Evolutionary conservation across 2,797 vertebrate genomes (phyloP).

Genomic region (Mallotus villosus): DNA sequence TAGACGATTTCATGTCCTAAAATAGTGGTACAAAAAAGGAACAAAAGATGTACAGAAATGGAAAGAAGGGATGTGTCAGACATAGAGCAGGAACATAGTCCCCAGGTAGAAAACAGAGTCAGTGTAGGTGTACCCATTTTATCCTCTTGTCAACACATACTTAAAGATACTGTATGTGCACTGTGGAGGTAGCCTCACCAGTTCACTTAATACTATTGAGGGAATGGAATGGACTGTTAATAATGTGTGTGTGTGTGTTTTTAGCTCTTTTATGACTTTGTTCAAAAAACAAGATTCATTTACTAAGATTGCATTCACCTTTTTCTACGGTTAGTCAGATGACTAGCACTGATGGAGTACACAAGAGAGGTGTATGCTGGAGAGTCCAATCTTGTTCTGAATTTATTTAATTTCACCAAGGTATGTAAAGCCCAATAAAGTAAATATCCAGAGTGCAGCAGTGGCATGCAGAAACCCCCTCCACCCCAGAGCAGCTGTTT

Average conservation of each 20-base stretch:
- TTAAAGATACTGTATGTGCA: neutral
- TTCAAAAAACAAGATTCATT: neutral
- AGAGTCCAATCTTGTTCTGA: too few species aligned
- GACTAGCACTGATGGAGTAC: neutral
- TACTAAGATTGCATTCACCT: neutral
- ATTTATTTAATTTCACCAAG: too few species aligned
- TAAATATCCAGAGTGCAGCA: too few species aligned
- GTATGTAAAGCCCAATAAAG: too few species aligned
- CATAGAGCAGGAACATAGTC: neutral
- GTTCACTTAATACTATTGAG: too few species aligned
- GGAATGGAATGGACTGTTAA: too few species aligned
- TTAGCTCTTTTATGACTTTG: too few species aligned
- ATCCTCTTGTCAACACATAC: neutral
- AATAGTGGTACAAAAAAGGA: neutral
- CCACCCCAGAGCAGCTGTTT: slow-evolving; percentile 55
- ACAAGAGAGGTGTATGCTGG: too few species aligned
- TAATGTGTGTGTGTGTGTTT: neutral
- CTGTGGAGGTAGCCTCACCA: neutral
- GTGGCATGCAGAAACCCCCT: slow-evolving; percentile 7
- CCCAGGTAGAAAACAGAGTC: neutral
- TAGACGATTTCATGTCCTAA: neutral
- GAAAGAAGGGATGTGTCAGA: neutral
- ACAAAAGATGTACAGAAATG: neutral
- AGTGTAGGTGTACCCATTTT: neutral
- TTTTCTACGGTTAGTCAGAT: neutral